These are phyloP conservation scores for Geophilus truncorum DNA, from an alignment of 2,888 invertebrate species.

Conservation along the genomic window DNA sequence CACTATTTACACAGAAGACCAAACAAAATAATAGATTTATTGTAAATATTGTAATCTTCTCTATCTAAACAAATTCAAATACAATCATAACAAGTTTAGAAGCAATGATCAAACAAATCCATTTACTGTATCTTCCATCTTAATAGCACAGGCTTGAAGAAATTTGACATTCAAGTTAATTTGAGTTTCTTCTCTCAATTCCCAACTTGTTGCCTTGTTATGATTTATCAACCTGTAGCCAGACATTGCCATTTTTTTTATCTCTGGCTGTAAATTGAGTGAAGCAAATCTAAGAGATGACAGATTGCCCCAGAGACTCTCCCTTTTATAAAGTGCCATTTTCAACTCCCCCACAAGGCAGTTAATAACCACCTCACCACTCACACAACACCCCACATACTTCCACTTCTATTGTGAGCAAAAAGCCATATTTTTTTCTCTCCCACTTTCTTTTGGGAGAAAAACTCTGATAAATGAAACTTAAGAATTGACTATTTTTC, in stretches of 20 bases:
- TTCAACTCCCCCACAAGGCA: not conserved
- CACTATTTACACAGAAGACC: no score
- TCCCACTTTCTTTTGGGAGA: not conserved
- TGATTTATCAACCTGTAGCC: not conserved
- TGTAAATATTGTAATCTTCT: no score
- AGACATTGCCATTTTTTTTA: not conserved
- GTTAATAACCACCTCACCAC: not conserved
- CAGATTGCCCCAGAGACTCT: not conserved
- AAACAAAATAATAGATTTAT: no score
- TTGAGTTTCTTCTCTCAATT: slow-evolving; percentile 1
- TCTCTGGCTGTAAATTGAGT: not conserved
- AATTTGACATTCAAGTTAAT: not conserved
- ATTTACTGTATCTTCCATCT: no score
- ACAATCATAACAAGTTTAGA: no score
- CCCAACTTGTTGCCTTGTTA: not conserved
- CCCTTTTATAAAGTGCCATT: not conserved
- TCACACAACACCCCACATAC: not conserved
- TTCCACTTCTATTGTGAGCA: not conserved
- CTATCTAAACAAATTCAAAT: no score
- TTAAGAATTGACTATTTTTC: not conserved
- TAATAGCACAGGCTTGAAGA: no score
- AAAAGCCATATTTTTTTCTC: not conserved
- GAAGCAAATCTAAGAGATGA: not conserved
- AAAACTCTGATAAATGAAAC: not conserved
- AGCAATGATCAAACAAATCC: no score